Percentiles rank a stretch among this genome's conserved stretches.
These are phyloP conservation scores for Odontophorus gujanensis DNA, from an alignment of 2,113 vertebrate genomes.

Conservation along the genomic window DNA sequence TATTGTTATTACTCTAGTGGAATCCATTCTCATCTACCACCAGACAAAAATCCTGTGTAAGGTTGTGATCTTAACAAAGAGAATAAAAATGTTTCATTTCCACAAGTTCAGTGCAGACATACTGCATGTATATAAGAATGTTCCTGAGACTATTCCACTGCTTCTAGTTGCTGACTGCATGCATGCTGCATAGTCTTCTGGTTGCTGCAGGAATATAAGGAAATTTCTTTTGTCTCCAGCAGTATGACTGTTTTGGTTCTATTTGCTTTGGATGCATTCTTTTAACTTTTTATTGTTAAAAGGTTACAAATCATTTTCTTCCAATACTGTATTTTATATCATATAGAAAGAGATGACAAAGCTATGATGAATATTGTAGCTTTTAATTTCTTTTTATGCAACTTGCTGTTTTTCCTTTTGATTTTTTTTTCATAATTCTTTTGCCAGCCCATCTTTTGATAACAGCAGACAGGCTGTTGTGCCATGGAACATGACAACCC, in stretches of 20 bases:
- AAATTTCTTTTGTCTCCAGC: not conserved
- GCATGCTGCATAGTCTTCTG: not conserved
- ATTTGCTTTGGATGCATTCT: not conserved
- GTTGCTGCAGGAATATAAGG: not conserved
- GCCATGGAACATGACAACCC: not conserved
- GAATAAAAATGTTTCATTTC: not conserved
- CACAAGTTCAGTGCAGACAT: not conserved
- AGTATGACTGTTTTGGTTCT: not conserved
- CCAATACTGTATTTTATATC: not conserved
- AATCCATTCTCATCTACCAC: not conserved
- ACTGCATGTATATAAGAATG: not conserved
- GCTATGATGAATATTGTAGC: not conserved
- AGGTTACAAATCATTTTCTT: not conserved
- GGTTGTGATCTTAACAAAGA: not conserved
- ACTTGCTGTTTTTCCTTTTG: not conserved
- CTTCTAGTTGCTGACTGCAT: not conserved
- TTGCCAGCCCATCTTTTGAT: not conserved
- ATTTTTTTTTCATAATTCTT: not conserved
- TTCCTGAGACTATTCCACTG: not conserved
- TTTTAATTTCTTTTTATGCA: not conserved
- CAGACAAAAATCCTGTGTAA: not conserved
- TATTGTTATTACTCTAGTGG: not conserved
- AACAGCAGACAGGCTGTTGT: not conserved
- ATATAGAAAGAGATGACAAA: not conserved
- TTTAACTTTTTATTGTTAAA: not conserved